These are phyloP conservation scores for Halcyon leucocephala DNA, from an alignment of 2,797 vertebrate genomes.

Conservation along the genomic window DNA sequence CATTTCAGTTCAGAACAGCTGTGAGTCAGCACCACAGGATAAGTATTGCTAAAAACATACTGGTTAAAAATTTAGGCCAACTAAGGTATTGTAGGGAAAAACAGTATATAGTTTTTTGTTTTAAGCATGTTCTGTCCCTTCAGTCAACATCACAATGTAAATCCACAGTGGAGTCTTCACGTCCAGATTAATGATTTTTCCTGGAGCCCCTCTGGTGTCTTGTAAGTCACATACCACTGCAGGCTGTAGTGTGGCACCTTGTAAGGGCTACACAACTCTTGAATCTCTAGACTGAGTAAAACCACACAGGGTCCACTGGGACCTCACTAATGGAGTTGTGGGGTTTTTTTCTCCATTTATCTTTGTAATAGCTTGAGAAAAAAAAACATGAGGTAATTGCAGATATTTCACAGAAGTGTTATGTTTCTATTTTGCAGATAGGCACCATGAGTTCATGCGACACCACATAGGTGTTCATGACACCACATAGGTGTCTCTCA, in stretches of 20 bases:
- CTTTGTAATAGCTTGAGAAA: neutral
- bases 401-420: neutral
- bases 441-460: neutral
- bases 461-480: neutral
- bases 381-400: neutral
- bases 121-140: neutral
- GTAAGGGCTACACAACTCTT: neutral
- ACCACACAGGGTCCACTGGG: neutral
- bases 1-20: neutral
- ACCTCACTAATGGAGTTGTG: neutral
- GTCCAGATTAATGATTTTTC: neutral
- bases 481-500: neutral
- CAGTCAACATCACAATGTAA: neutral
- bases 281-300: neutral
- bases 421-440: neutral
- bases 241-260: neutral
- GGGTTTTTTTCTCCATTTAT: neutral
- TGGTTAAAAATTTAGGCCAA: neutral
- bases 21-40: neutral
- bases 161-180: neutral
- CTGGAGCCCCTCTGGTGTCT: neutral
- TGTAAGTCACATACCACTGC: neutral
- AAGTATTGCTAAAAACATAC: neutral
- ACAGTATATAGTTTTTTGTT: neutral
- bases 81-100: neutral